Evolutionary conservation across 2,888 invertebrate species (phyloP), one percentile per base, ranked within the genome.

Genomic region (Ophion slaviceki): DNA sequence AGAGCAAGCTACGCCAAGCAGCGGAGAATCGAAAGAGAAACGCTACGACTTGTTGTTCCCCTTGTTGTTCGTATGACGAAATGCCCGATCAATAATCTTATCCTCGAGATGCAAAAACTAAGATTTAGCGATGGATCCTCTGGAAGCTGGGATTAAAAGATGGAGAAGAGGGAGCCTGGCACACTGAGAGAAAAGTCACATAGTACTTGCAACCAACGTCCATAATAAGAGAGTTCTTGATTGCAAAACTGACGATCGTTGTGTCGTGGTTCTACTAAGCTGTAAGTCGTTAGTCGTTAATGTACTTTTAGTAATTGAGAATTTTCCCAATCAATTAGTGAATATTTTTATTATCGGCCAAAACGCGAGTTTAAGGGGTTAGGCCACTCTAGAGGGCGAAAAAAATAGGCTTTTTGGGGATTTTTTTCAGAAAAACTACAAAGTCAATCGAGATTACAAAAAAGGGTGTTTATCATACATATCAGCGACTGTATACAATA

Each of bases 61-160:
- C 64, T 53, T 53, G n/a, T 28, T 62, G 47, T 32, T 28, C 11
- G 62, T 57, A 17, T 70, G 68, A 64, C 74, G 47, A 20, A 79
- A 62, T 62, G 24, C 40, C 70, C 45, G 28, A 53, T 61, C 79
- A 68, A 75, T 36, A 20, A 83, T 75, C 79, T 79, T 75, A 83
- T 68, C 47, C 20, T 11, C 57, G n/a, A 68, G 32, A 68, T 36
- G 24, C 36, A 64, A 78, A 61, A 78, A 47, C 32, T 67, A 24
- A 32, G 59, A 57, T 53, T 32, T 61, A 14, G 32, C 57, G 8
- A 20, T 24, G 11, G 36, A 24, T 36, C 36, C 57, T 36, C 14
- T 20, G 14, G 32, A 36, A 36, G 14, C 67, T 36, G 20, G 59
- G 59, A 68, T 68, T 78, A 68, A 78, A 67, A 78, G 67, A 14